Conservation (phyloP, 2,888 invertebrate species). For the Ceriagrion tenellum region DNA sequence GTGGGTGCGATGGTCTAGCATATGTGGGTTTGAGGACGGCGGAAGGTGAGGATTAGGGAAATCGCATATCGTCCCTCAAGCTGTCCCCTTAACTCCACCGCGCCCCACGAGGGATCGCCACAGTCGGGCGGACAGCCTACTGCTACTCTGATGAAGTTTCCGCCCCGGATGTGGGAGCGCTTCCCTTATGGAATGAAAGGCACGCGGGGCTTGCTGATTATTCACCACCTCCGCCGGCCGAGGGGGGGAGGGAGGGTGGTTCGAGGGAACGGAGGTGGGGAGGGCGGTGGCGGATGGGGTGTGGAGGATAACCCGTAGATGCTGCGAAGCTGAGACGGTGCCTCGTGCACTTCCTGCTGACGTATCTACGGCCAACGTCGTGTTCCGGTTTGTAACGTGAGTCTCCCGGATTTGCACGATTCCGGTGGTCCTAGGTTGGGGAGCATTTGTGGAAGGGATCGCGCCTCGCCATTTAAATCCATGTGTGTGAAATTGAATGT, state of each 20-base stretch:
- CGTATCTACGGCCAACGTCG: background rate
- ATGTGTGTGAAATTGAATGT: too few relatives aligned
- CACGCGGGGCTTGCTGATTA: background rate
- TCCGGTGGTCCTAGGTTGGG: background rate
- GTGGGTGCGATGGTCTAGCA: background rate
- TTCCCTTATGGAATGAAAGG: conserved; percentile 38
- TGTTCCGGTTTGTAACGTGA: conserved; percentile 53
- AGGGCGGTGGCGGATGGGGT: background rate
- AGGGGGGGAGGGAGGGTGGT: background rate
- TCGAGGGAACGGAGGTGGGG: too few relatives aligned
- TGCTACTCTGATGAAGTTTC: conserved; percentile 44
- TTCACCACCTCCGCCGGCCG: background rate
- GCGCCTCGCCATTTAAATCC: too few relatives aligned
- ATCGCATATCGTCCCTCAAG: background rate
- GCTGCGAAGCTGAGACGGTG: background rate
- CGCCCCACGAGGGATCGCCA: background rate
- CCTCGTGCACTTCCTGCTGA: background rate
- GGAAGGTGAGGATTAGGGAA: background rate
- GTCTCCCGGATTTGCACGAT: conserved; percentile 39
- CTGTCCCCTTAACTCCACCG: conserved; percentile 15
- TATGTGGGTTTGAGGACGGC: background rate
- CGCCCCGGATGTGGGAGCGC: conserved; percentile 36
- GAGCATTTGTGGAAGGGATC: too few relatives aligned
- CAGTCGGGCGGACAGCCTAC: conserved; percentile 22
- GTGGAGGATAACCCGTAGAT: background rate